Conservation (phyloP, 2,888 invertebrate species). For the Himalopsyche tibetana region DNA sequence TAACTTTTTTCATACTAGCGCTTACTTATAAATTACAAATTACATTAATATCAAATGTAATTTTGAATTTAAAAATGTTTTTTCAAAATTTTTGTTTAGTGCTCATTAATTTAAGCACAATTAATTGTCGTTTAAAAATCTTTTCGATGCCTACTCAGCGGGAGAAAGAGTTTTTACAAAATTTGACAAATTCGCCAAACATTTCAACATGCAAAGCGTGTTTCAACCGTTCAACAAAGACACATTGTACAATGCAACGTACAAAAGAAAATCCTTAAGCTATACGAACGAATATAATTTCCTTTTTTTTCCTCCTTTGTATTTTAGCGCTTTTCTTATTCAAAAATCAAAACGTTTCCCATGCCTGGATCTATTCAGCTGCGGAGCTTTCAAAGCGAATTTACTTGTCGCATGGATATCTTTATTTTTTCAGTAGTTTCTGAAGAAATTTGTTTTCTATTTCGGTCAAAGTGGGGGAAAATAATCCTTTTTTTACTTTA, state of each 20-base stretch:
- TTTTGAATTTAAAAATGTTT: too few species aligned
- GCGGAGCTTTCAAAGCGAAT: constrained; percentile 14
- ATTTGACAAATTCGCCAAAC: not conserved
- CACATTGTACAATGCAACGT: constrained; percentile 22
- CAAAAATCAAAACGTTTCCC: constrained; percentile 41
- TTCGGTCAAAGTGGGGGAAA: not conserved
- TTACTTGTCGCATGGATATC: constrained; percentile 25
- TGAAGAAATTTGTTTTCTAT: constrained; percentile 27
- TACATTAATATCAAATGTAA: too few species aligned
- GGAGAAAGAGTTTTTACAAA: not conserved
- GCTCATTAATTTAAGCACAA: not conserved
- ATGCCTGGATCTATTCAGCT: constrained; percentile 13
- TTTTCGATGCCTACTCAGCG: not conserved
- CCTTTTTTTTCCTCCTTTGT: not conserved
- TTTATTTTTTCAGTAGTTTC: constrained; percentile 39
- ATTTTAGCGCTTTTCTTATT: constrained; percentile 19
- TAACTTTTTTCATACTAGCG: too few species aligned
- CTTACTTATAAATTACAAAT: too few species aligned
- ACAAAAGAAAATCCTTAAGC: constrained; percentile 11
- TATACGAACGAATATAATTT: constrained; percentile 32
- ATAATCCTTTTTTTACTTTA: not conserved
- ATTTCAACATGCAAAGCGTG: not conserved
- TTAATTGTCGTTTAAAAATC: not conserved
- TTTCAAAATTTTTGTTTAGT: too few species aligned
- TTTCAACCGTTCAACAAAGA: not conserved